phyloP scores from a whole-genome alignment of 2,797 vertebrate genomes.

The Nasua narica region DNA sequence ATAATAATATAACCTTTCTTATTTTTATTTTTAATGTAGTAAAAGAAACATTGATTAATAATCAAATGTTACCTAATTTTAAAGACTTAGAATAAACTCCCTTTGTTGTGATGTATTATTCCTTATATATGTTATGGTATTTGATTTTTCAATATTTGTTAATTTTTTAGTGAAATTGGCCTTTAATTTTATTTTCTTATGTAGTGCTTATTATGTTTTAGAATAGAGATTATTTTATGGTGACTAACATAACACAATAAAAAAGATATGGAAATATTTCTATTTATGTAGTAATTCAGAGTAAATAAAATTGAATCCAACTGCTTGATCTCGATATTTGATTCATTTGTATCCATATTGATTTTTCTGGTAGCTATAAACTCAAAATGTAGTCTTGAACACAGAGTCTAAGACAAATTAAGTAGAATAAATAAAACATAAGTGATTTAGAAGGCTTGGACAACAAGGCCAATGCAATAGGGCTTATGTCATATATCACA shows the following conservation, averaged over 20 bases:
- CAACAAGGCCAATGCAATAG: too few relatives aligned
- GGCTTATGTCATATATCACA: neutral
- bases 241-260: too few relatives aligned
- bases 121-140: too few relatives aligned
- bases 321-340: neutral
- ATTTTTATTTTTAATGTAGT: neutral
- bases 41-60: neutral
- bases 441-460: neutral
- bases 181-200: neutral
- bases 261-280: neutral
- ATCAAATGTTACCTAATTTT: neutral
- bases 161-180: neutral
- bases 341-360: neutral
- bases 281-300: neutral
- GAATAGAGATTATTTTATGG: neutral
- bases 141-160: neutral
- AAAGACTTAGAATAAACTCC: neutral
- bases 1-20: neutral
- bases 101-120: neutral
- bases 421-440: neutral
- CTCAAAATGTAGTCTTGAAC: neutral
- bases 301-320: neutral
- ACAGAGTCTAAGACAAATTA: neutral
- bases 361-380: neutral
- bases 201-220: neutral